Evolutionary conservation across 2,797 vertebrate genomes (phyloP).

Genomic region (Sebastes iracundus): DNA sequence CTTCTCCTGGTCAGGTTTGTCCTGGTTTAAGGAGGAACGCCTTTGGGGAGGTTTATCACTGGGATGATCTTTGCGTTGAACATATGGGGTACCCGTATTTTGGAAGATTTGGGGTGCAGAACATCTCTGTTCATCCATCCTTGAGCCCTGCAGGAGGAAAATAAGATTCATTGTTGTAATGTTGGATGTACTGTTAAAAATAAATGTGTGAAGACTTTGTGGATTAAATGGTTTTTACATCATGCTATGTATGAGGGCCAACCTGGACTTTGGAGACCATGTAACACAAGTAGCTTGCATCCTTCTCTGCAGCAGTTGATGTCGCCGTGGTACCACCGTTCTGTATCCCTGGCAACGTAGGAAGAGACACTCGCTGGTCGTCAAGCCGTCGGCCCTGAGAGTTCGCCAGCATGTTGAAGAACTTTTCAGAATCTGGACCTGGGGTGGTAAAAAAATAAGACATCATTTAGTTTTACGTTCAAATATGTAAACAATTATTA

Average conservation of each 20-base stretch:
- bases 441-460: neutral
- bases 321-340: conserved; percentile 60
- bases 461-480: neutral
- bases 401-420: conserved; percentile 84
- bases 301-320: conserved; percentile 55
- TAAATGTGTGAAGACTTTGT: neutral
- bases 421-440: conserved; percentile 65
- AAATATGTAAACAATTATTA: neutral
- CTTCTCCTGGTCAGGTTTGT: conserved; percentile 18
- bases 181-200: neutral
- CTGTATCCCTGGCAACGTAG: conserved; percentile 76
- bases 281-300: conserved; percentile 68
- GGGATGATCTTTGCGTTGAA: conserved; percentile 31
- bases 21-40: conserved; percentile 59
- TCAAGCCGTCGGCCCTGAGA: conserved; percentile 86
- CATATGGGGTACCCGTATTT: conserved; percentile 46
- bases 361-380: conserved; percentile 84
- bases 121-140: conserved; percentile 82
- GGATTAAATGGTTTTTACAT: neutral
- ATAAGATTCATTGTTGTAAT: neutral
- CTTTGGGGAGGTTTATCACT: conserved; percentile 40
- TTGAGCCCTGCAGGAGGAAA: conserved; percentile 71
- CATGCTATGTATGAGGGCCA: neutral
- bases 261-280: conserved; percentile 79
- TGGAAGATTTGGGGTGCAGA: conserved; percentile 70